Conservation (phyloP, 2,888 invertebrate genomes). For the Pheosia gnoma region DNA sequence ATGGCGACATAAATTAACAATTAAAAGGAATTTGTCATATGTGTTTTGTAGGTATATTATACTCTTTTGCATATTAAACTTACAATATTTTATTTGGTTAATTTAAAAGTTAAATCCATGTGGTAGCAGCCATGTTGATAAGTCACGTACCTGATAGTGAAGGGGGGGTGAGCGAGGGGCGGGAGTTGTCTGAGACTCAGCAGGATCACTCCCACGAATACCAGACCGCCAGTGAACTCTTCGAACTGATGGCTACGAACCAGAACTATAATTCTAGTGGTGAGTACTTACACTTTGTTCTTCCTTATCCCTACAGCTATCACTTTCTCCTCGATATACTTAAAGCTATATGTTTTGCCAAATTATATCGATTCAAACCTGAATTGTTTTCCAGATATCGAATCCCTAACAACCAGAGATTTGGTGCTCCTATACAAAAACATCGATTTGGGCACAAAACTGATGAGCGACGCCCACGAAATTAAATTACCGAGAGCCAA, state of each 20-base stretch:
- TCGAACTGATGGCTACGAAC: constrained; percentile 62
- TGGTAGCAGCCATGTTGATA: constrained; percentile 62
- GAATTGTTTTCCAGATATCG: constrained; percentile 42
- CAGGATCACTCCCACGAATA: constrained; percentile 47
- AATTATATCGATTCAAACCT: too few species aligned
- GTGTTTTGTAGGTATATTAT: constrained; percentile 56
- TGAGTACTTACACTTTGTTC: constrained; percentile 30
- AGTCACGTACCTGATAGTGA: constrained; percentile 56
- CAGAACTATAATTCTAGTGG: constrained; percentile 47
- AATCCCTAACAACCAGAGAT: constrained; percentile 60
- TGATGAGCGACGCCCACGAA: constrained; percentile 52
- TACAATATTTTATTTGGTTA: constrained; percentile 3
- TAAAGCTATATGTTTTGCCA: too few species aligned
- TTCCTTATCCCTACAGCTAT: not conserved
- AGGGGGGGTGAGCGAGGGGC: constrained; percentile 32
- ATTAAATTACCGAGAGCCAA: constrained; percentile 51
- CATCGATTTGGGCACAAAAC: constrained; percentile 62
- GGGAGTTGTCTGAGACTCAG: constrained; percentile 15
- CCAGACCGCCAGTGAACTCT: constrained; percentile 63
- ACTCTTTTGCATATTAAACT: constrained; percentile 33
- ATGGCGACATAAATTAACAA: constrained; percentile 60
- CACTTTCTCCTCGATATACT: too few species aligned
- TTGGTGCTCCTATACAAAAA: constrained; percentile 74
- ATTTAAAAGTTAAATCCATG: constrained; percentile 53
- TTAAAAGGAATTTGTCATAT: constrained; percentile 54